These are phyloP conservation scores for Echiichthys vipera DNA, from an alignment of 2,797 vertebrate species.

Conservation along the genomic window DNA sequence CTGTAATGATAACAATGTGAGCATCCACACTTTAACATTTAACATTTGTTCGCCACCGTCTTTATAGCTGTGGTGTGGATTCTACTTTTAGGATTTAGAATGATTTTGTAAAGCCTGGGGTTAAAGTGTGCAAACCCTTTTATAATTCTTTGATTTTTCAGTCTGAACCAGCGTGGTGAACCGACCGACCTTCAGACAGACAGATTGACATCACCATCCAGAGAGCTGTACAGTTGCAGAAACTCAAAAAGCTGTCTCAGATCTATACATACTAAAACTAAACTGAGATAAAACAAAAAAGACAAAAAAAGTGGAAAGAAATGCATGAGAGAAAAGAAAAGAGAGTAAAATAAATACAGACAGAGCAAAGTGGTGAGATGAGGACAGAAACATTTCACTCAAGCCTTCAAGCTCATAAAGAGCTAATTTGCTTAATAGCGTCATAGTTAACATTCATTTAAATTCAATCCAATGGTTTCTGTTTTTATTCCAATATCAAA, in stretches of 20 bases:
- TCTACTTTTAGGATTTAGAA: too few species aligned
- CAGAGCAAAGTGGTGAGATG: constrained; percentile 16
- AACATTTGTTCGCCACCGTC: too few species aligned
- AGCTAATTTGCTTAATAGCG: too few species aligned
- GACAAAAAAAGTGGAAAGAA: background rate
- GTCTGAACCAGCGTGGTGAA: background rate
- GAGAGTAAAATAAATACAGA: constrained; percentile 9
- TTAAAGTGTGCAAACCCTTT: background rate
- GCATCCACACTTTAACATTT: too few species aligned
- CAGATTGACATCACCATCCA: background rate
- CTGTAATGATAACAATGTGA: too few species aligned
- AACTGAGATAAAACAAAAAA: background rate
- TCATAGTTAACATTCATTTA: too few species aligned
- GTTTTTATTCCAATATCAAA: too few species aligned
- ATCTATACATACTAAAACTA: background rate
- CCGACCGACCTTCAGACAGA: background rate
- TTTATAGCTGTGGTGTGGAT: too few species aligned
- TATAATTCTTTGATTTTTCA: constrained; percentile 5
- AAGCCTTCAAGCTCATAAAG: too few species aligned
- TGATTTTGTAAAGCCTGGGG: background rate
- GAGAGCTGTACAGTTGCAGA: background rate
- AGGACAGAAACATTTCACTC: constrained; percentile 22
- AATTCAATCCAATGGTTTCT: too few species aligned
- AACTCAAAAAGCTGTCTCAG: background rate
- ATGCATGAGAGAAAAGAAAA: background rate